Percentiles rank a stretch among this genome's conserved stretches.
These are phyloP conservation scores for Corydoras sp. DNA, from an alignment of 2,113 vertebrate species.

Conservation along the genomic window DNA sequence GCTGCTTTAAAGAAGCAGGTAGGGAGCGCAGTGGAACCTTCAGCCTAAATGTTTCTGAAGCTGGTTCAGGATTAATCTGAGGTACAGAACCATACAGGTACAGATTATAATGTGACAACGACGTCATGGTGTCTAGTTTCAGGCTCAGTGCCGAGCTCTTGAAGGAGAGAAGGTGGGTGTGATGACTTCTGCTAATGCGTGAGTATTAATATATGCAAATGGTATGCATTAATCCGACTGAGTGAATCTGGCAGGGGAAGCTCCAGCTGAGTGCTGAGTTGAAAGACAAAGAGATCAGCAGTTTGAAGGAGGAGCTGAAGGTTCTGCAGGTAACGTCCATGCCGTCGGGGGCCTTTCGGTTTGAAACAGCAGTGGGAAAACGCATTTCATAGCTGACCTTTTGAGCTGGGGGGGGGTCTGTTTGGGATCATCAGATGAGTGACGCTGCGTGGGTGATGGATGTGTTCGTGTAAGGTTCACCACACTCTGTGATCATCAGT, in stretches of 20 bases:
- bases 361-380: constrained; percentile 47
- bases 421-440: constrained; percentile 54
- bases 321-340: constrained; percentile 75
- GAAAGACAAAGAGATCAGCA: constrained; percentile 88
- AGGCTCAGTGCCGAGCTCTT: constrained; percentile 71
- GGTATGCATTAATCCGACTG: too few relatives aligned
- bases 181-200: too few relatives aligned
- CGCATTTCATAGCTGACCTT: constrained; percentile 46
- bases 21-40: neutral
- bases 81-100: too few relatives aligned
- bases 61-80: too few relatives aligned
- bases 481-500: constrained; percentile 49
- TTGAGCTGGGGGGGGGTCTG: constrained; percentile 46
- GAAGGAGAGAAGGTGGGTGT: constrained; percentile 87
- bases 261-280: constrained; percentile 75
- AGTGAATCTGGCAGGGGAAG: constrained; percentile 61
- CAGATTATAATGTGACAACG: too few relatives aligned
- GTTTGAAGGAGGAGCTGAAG: constrained; percentile 86
- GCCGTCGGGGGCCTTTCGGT: constrained; percentile 39
- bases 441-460: constrained; percentile 61
- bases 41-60: too few relatives aligned
- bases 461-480: constrained; percentile 49
- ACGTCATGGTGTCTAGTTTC: constrained; percentile 61
- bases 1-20: constrained; percentile 80
- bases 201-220: constrained; percentile 2